Conservation (phyloP, 2,113 vertebrate species). For the Phocoena phocoena region DNA sequence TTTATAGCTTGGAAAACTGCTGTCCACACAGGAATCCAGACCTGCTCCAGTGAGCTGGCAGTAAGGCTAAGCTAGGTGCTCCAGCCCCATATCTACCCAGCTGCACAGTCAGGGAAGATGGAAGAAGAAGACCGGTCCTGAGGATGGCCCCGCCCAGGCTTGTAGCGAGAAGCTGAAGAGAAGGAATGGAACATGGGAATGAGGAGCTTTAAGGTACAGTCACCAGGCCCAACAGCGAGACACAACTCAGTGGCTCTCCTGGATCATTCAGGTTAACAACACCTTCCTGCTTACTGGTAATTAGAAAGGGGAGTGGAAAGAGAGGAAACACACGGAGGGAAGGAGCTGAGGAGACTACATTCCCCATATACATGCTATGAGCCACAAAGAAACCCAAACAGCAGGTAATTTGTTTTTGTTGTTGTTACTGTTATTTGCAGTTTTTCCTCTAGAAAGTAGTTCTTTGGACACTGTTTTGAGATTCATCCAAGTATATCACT, state of each 20-base stretch:
- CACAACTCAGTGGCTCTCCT: background rate
- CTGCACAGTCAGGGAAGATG: background rate
- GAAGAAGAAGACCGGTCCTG: background rate
- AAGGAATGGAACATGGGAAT: background rate
- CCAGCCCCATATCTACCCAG: background rate
- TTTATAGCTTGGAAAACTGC: background rate
- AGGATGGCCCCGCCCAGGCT: background rate
- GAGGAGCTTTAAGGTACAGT: background rate
- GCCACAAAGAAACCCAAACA: background rate
- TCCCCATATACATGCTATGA: too few species aligned
- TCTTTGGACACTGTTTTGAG: background rate
- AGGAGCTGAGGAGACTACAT: background rate
- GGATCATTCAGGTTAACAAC: background rate
- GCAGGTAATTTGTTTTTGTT: too few species aligned
- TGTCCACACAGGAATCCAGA: background rate
- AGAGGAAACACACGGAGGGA: background rate
- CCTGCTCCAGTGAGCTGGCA: background rate
- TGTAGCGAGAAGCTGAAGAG: background rate
- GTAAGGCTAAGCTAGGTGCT: background rate
- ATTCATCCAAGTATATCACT: background rate
- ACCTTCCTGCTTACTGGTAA: background rate
- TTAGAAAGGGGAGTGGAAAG: background rate
- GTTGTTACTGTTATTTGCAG: background rate
- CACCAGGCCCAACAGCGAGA: background rate
- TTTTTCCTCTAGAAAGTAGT: background rate